Conservation (phyloP, 2,797 vertebrate genomes). For the Gila robusta region DNA sequence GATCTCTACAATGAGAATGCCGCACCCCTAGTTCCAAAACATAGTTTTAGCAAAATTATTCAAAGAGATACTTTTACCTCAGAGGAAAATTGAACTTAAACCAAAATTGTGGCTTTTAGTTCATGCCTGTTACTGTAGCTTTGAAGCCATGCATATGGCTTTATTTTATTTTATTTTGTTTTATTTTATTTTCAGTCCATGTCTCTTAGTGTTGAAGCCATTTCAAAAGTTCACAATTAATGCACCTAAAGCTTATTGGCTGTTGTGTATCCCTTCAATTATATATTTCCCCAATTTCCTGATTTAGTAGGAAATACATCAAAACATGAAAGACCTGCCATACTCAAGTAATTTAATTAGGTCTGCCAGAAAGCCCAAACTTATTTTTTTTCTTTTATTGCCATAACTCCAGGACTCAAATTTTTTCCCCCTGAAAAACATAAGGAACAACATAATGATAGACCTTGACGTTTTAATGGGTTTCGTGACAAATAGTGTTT, state of each 20-base stretch:
- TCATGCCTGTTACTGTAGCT: neutral
- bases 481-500: neutral
- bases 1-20: neutral
- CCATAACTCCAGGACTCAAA: neutral
- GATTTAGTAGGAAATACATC: neutral
- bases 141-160: neutral
- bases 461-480: neutral
- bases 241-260: neutral
- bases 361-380: neutral
- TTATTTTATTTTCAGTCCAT: neutral
- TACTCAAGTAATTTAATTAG: neutral
- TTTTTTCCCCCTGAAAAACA: neutral
- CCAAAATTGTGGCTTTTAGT: neutral
- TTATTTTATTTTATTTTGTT: neutral
- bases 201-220: neutral
- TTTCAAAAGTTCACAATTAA: neutral
- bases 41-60: neutral
- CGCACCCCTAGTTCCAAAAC: neutral
- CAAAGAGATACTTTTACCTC: neutral
- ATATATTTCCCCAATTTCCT: neutral
- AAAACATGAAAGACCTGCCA: neutral
- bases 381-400: neutral
- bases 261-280: neutral
- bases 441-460: neutral
- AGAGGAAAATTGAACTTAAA: neutral